Conservation (phyloP, 2,797 vertebrate species). For the Cirrhinus molitorella region DNA sequence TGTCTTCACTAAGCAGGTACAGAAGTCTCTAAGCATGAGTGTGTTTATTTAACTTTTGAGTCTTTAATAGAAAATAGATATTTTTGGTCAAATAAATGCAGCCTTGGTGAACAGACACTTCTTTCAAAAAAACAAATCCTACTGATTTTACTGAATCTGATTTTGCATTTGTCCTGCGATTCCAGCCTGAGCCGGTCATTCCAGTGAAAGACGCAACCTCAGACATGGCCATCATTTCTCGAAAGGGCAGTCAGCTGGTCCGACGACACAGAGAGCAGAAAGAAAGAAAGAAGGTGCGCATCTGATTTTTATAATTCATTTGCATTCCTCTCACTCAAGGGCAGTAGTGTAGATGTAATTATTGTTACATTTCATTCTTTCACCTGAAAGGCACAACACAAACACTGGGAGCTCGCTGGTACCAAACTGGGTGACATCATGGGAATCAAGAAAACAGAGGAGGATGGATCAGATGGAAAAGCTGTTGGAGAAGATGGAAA, state of each 20-base stretch:
- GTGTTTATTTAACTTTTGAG: not conserved
- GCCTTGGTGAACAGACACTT: too few relatives aligned
- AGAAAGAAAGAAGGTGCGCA: constrained; percentile 93
- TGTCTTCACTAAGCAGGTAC: constrained; percentile 98
- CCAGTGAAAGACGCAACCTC: constrained; percentile 97
- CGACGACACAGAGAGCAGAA: constrained; percentile 98
- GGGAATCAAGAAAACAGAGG: constrained; percentile 95
- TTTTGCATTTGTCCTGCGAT: constrained; percentile 4
- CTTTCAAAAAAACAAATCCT: too few relatives aligned
- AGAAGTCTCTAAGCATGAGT: not conserved
- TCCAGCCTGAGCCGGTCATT: constrained; percentile 95
- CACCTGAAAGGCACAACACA: constrained; percentile 91
- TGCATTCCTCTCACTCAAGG: not conserved
- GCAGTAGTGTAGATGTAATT: not conserved
- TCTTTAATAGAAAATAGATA: constrained; percentile 11
- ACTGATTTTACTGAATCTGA: too few relatives aligned
- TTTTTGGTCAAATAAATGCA: too few relatives aligned
- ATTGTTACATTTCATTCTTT: not conserved
- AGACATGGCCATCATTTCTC: constrained; percentile 97
- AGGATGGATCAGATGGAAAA: constrained; percentile 78
- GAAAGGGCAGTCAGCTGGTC: constrained; percentile 96
- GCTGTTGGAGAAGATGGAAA: constrained; percentile 89
- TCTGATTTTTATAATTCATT: not conserved
- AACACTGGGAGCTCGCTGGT: constrained; percentile 98
- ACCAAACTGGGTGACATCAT: constrained; percentile 98